Conservation (phyloP, 2,113 vertebrate genomes). For the Amphilophus citrinellus region DNA sequence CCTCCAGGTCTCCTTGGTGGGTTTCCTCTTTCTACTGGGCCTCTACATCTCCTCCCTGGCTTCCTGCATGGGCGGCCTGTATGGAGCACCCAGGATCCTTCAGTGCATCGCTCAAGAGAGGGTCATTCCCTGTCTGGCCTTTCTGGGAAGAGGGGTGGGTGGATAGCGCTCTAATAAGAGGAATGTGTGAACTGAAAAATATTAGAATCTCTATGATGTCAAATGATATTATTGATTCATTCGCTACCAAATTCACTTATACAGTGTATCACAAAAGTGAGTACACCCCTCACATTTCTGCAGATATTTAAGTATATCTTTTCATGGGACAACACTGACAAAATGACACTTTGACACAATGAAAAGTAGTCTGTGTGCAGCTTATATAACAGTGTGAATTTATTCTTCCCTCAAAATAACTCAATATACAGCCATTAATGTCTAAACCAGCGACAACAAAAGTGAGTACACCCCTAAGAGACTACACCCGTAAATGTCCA, state of each 20-base stretch:
- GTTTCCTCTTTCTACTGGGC: conserved; percentile 96
- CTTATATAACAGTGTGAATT: too few species aligned
- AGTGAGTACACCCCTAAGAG: too few species aligned
- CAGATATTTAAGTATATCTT: too few species aligned
- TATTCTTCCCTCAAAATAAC: too few species aligned
- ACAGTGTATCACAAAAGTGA: too few species aligned
- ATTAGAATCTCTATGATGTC: conserved; percentile 12
- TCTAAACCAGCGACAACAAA: too few species aligned
- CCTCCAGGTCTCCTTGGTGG: conserved; percentile 95
- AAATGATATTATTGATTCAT: neutral
- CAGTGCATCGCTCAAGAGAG: conserved; percentile 96
- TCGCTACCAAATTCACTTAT: neutral
- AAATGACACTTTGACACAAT: too few species aligned
- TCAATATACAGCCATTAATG: too few species aligned
- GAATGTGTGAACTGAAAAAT: conserved; percentile 18
- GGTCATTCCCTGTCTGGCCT: conserved; percentile 89
- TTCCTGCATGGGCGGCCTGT: conserved; percentile 97
- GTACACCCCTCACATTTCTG: too few species aligned
- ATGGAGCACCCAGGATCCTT: conserved; percentile 95
- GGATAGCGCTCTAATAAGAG: conserved; percentile 12
- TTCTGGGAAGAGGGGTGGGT: conserved; percentile 89
- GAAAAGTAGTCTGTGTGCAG: too few species aligned
- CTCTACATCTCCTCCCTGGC: conserved; percentile 97
- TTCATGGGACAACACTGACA: too few species aligned
- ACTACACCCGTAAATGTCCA: too few species aligned